phyloP scores from a whole-genome alignment of 2,113 vertebrate species.

The Cheilinus undulatus region DNA sequence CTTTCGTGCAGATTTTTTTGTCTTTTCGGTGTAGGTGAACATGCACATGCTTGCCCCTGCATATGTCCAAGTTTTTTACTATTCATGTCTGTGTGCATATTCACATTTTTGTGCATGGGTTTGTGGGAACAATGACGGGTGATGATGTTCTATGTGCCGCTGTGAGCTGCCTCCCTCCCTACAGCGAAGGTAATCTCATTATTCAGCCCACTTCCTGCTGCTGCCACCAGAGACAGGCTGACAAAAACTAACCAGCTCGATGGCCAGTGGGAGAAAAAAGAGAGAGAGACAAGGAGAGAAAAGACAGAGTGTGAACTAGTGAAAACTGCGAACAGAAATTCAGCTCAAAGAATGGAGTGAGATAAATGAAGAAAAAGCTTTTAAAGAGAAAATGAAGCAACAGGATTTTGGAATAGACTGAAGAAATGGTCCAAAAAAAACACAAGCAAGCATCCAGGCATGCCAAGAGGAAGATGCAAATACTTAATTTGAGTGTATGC shows the following conservation, averaged over 20 bases:
- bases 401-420: slow-evolving; percentile 21
- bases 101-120: slow-evolving; percentile 5
- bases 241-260: slow-evolving; percentile 62
- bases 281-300: background rate
- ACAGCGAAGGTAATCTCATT: slow-evolving; percentile 71
- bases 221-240: slow-evolving; percentile 67
- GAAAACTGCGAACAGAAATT: slow-evolving; percentile 37
- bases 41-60: background rate
- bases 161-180: slow-evolving; percentile 34
- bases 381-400: slow-evolving; percentile 14
- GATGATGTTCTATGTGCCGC: slow-evolving; percentile 54
- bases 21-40: background rate
- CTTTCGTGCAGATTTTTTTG: background rate
- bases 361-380: background rate
- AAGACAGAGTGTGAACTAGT: slow-evolving; percentile 22
- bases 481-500: slow-evolving; percentile 48
- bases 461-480: slow-evolving; percentile 46
- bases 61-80: slow-evolving; percentile 9
- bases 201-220: slow-evolving; percentile 75
- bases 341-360: background rate
- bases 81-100: slow-evolving; percentile 14
- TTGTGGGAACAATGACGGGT: slow-evolving; percentile 44
- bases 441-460: background rate
- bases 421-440: slow-evolving; percentile 17
- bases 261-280: slow-evolving; percentile 23